A percentile compares a stretch with the other conserved stretches of the same genome.
phyloP scores from a whole-genome alignment of 2,888 invertebrate species.

The Chymomyza fuscimana region DNA sequence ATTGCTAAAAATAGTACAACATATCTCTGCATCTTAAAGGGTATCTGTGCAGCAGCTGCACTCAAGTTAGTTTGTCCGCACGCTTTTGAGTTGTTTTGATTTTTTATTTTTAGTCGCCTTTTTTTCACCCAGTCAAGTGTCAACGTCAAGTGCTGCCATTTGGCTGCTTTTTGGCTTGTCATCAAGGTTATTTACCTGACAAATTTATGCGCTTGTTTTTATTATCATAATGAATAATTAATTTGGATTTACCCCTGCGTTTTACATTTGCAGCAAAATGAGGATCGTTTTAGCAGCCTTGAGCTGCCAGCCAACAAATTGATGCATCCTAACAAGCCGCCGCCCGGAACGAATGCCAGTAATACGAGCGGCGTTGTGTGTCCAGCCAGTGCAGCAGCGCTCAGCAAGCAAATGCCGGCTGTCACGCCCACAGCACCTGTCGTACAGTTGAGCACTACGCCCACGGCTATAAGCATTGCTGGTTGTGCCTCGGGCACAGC shows the following conservation, averaged over 20 bases:
- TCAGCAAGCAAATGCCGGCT: constrained; percentile 39
- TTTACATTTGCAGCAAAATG: constrained; percentile 62
- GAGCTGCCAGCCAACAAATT: constrained; percentile 52
- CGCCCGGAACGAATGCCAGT: constrained; percentile 7
- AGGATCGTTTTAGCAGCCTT: constrained; percentile 70
- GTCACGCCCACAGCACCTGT: constrained; percentile 11
- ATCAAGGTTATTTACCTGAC: constrained; percentile 43
- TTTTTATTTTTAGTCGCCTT: constrained; percentile 6
- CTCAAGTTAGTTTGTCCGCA: not conserved
- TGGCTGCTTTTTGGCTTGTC: constrained; percentile 22
- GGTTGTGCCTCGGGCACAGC: constrained; percentile 77
- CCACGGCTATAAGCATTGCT: constrained; percentile 65
- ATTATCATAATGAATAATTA: constrained; percentile 2
- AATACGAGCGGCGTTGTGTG: constrained; percentile 39
- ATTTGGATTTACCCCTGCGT: not conserved
- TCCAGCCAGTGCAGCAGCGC: constrained; percentile 47
- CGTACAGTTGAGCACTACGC: constrained; percentile 57
- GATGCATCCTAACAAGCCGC: constrained; percentile 26
- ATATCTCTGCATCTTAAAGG: no score
- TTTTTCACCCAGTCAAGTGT: constrained; percentile 40
- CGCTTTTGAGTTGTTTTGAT: constrained; percentile 6
- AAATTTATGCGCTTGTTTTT: not conserved
- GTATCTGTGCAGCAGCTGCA: not conserved
- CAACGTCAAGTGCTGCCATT: constrained; percentile 59
- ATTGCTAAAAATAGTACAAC: no score